Percentiles rank a stretch among this genome's conserved stretches.
phyloP scores from a whole-genome alignment of 2,888 invertebrate species.

The Lepidonotus clava region DNA sequence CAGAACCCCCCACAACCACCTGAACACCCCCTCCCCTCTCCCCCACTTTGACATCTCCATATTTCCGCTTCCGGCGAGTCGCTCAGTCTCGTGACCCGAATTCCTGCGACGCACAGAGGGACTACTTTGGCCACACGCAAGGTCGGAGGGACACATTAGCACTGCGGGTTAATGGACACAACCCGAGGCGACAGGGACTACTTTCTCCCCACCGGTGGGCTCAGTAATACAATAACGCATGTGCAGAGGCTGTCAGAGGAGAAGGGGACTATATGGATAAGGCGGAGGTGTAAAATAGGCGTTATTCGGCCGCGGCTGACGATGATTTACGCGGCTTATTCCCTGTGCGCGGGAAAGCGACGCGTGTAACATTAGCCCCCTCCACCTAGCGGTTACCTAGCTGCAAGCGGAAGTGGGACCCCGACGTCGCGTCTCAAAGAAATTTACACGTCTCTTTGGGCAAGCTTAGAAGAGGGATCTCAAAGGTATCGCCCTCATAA shows the following conservation, averaged over 20 bases:
- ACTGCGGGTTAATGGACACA: background rate
- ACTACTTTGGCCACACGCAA: constrained; percentile 12
- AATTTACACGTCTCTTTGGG: background rate
- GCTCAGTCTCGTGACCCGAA: background rate
- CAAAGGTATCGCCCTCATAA: background rate
- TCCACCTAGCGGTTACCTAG: background rate
- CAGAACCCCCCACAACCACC: background rate
- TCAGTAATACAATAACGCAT: background rate
- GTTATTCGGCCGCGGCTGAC: background rate
- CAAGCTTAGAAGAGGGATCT: background rate
- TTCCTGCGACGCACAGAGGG: background rate
- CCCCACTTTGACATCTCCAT: background rate
- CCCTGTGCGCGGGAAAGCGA: background rate
- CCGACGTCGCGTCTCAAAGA: background rate
- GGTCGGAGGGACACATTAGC: constrained; percentile 2
- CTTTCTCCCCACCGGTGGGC: background rate
- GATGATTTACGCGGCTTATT: background rate
- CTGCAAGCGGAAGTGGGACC: background rate
- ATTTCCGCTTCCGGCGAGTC: constrained; percentile 13
- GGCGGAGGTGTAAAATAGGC: background rate
- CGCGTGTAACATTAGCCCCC: background rate
- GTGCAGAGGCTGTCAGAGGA: background rate
- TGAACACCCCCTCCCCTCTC: background rate
- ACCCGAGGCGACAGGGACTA: background rate
- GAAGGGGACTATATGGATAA: background rate